These are phyloP conservation scores for Ephialtes manifestator DNA, from an alignment of 2,888 invertebrate genomes.

Conservation along the genomic window DNA sequence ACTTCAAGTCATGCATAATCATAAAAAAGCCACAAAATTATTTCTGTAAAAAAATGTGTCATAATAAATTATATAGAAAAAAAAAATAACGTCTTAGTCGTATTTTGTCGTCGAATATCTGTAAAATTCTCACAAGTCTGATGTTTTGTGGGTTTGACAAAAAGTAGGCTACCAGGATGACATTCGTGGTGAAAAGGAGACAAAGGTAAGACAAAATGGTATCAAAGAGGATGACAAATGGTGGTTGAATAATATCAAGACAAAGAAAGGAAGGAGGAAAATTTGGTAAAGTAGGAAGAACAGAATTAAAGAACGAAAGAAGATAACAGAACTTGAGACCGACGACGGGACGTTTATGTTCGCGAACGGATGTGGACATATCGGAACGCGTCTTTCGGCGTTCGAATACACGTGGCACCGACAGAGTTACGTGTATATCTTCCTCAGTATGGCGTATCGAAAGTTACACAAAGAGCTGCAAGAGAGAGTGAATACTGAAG, in stretches of 20 bases:
- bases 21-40: too few relatives aligned
- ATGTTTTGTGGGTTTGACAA: neutral
- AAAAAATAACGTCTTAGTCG: too few relatives aligned
- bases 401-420: constrained; percentile 53
- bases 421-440: constrained; percentile 44
- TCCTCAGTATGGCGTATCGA: constrained; percentile 67
- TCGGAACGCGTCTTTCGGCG: constrained; percentile 63
- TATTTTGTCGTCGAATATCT: too few relatives aligned
- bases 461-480: constrained; percentile 72
- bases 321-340: constrained; percentile 40
- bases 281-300: constrained; percentile 18
- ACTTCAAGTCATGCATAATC: too few relatives aligned
- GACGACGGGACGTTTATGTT: constrained; percentile 44
- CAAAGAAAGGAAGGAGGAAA: constrained; percentile 11
- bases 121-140: too few relatives aligned
- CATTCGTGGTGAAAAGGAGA: neutral
- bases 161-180: constrained; percentile 11
- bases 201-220: neutral
- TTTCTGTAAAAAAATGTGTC: too few relatives aligned
- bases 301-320: constrained; percentile 15
- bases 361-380: constrained; percentile 74
- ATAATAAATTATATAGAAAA: too few relatives aligned
- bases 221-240: neutral
- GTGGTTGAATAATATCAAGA: neutral
- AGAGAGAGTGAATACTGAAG: constrained; percentile 36